Base-by-base conservation (phyloP, 2,797 vertebrate species). In the Cottoperca gobio region DNA sequence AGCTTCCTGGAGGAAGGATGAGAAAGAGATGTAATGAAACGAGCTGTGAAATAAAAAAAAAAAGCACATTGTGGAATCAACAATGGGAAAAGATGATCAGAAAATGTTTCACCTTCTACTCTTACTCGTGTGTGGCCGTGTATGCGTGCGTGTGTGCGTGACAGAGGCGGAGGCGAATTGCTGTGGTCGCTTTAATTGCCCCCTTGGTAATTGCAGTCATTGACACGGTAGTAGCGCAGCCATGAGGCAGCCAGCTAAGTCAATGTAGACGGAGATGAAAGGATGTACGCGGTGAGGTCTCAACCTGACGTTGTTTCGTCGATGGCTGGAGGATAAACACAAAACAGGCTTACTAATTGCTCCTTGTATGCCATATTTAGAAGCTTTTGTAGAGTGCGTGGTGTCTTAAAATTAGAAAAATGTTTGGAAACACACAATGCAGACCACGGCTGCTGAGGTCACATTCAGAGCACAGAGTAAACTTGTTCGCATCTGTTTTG, bases 1-100 rank as follows among this genome's bases (percentile, higher is more conserved):
- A 86, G 69, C 81, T 94, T 96, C 92, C 98, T 99, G 88, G 10
- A 39, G 10, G 11, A 64, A 42, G 4, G 6, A 70, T 7, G 6
- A 12, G 80, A n/a, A 70, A 76, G 23, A 69, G 21, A 50, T 26
- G 13, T 4, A 46, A 68, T 45, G 46, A 50, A 70, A 52, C 5
- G 7, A 76, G 54, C 40, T 45, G 55, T 26, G 59, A 58, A 40
- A 69, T 39, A 59, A 71, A 82, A 70, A 82, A 61, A 33, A 8
- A 31, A n/a, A 50, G 23, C 17, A 33, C 39, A 8, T n/a, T 17
- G 45, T 50, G 35, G 52, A 24, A 39, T 43, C n/a, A 17, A 65
- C 17, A 24, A 65, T 11, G 33, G 55, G 9, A 57, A 24, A 76
- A n/a, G 64, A 79, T 3, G 43, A 73, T 42, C 12, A 54, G 50